Evolutionary conservation across 30 jellyfish, hydroid and myxozoan species (phyloP).

Genomic region (Turritopsis dohrnii): DNA sequence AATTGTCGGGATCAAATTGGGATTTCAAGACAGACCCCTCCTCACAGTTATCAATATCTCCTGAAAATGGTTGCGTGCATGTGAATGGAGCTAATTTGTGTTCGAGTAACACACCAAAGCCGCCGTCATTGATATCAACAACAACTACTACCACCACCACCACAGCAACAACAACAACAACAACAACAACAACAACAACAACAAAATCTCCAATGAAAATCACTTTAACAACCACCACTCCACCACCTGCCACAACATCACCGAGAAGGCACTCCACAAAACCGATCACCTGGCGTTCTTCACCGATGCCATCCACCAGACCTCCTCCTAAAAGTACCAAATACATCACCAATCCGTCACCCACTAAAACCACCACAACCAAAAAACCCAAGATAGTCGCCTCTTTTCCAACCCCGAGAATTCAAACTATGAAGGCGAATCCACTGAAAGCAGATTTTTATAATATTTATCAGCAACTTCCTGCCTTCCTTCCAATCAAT

Average conservation of each 20-base stretch:
- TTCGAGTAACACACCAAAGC: slow-evolving; percentile 22
- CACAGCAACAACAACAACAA: slow-evolving; percentile 7
- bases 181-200: slow-evolving; percentile 8
- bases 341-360: slow-evolving; percentile 28
- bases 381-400: slow-evolving; percentile 3
- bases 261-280: slow-evolving; percentile 10
- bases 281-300: slow-evolving; percentile 3
- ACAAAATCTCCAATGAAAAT: slow-evolving; percentile 10
- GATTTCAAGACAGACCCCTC: slow-evolving; percentile 8
- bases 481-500: no score
- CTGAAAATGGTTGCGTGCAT: slow-evolving; percentile 14
- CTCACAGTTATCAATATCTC: slow-evolving; percentile 5
- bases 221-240: slow-evolving; percentile 18
- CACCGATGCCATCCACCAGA: slow-evolving; percentile 14
- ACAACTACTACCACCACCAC: slow-evolving; percentile 14
- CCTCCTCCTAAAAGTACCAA: slow-evolving; percentile 28
- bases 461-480: background rate
- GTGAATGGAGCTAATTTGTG: slow-evolving; percentile 14
- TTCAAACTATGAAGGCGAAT: background rate
- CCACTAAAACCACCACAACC: slow-evolving; percentile 11
- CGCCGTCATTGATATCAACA: background rate
- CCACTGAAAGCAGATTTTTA: background rate
- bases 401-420: background rate
- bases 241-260: background rate
- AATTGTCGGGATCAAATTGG: background rate